Evolutionary conservation across 2,797 vertebrate species (phyloP).

Genomic region (Chaetodon trifasciatus): DNA sequence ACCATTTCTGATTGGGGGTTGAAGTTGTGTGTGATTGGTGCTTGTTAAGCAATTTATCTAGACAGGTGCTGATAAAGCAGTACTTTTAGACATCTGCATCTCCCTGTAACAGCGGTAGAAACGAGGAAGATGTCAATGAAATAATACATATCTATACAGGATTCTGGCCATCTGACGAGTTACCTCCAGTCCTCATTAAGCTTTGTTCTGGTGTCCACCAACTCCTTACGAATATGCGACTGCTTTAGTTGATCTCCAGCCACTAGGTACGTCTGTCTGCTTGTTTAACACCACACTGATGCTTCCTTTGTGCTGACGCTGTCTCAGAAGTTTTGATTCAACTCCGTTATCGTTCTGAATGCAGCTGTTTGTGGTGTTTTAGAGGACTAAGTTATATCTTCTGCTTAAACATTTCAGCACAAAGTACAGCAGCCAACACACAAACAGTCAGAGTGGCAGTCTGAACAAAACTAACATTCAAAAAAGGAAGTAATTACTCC

Average conservation of each 20-base stretch:
- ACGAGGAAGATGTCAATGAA: neutral
- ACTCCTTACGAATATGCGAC: neutral
- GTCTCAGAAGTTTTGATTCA: neutral
- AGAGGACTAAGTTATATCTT: neutral
- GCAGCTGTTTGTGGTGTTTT: neutral
- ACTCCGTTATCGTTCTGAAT: too few species aligned
- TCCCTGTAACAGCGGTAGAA: neutral
- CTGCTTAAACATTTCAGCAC: too few species aligned
- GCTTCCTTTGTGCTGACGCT: neutral
- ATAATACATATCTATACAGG: neutral
- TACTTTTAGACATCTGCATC: neutral
- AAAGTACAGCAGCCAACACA: too few species aligned
- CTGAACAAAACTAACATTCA: neutral
- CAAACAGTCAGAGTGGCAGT: too few species aligned
- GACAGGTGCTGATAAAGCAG: neutral
- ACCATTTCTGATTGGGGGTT: neutral
- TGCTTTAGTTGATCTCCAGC: neutral
- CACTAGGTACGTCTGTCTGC: neutral
- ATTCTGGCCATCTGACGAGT: neutral
- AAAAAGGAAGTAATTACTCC: neutral
- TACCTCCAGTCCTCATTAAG: neutral
- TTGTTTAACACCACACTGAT: neutral
- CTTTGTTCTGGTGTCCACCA: neutral
- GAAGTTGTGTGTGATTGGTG: neutral
- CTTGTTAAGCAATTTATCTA: neutral